Percentiles rank a stretch among this genome's conserved stretches.
These are phyloP conservation scores for Nautilus pompilius DNA, from an alignment of 1,140 invertebrate genomes.

Conservation along the genomic window DNA sequence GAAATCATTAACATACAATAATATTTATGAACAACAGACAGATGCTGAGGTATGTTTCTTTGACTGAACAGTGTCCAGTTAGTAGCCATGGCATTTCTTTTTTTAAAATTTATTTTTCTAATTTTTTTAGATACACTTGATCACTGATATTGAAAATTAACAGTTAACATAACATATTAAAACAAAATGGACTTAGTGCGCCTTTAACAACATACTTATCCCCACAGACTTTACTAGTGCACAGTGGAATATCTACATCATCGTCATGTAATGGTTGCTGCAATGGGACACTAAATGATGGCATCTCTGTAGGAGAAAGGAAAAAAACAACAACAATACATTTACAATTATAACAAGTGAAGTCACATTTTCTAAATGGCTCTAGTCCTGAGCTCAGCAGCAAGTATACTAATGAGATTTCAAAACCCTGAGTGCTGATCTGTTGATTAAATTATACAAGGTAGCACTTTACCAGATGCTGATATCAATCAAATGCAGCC, in stretches of 20 bases:
- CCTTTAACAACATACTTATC: constrained; percentile 66
- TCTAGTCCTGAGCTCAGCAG: not conserved
- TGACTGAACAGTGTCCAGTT: not conserved
- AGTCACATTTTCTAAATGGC: not conserved
- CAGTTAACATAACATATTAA: not conserved
- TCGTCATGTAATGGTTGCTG: not conserved
- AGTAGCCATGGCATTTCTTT: not conserved
- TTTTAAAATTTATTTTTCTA: not conserved
- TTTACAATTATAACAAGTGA: not conserved
- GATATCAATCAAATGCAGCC: no score
- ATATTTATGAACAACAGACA: no score
- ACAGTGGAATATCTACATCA: constrained; percentile 16
- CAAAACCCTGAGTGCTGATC: not conserved
- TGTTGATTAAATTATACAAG: no score
- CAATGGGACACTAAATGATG: constrained; percentile 7
- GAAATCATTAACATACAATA: no score
- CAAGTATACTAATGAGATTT: not conserved
- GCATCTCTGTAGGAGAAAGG: constrained; percentile 13
- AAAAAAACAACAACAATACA: not conserved
- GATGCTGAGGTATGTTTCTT: no score
- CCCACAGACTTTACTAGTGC: constrained; percentile 72
- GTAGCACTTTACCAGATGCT: no score
- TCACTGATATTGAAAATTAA: not conserved
- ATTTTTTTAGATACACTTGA: not conserved
- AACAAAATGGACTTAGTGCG: not conserved